Conservation (phyloP, 2,113 vertebrate species). For the Guaruba guarouba region DNA sequence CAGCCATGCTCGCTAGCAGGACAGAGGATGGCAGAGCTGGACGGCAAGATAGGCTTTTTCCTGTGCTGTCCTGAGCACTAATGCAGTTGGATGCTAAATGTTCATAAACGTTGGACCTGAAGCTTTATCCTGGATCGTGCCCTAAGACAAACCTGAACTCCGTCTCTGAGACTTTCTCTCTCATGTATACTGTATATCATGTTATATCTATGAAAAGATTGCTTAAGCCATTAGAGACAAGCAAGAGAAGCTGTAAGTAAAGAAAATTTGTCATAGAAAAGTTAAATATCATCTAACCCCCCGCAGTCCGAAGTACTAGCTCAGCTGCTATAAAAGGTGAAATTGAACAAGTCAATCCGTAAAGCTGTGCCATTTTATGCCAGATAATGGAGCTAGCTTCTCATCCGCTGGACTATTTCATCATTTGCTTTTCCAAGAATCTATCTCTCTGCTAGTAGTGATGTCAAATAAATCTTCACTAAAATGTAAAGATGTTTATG, state of each 20-base stretch:
- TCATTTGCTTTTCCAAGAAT: slow-evolving; percentile 24
- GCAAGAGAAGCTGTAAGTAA: background rate
- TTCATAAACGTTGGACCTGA: background rate
- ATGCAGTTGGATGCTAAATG: background rate
- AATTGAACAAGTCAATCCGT: background rate
- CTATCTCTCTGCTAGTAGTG: background rate
- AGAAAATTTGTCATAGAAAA: background rate
- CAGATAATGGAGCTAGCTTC: background rate
- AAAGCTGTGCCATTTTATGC: background rate
- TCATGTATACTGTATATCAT: background rate
- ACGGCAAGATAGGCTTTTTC: background rate
- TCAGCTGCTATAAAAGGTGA: background rate
- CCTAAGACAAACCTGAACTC: background rate
- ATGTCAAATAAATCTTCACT: slow-evolving; percentile 60
- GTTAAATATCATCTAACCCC: background rate
- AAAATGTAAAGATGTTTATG: slow-evolving; percentile 60
- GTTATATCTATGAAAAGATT: background rate
- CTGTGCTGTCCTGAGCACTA: background rate
- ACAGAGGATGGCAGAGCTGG: background rate
- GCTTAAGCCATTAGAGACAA: background rate
- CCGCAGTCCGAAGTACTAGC: background rate
- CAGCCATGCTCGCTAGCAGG: background rate
- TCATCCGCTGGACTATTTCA: background rate
- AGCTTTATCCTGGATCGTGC: background rate
- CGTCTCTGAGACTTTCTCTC: background rate